phyloP scores from a whole-genome alignment of 2,113 vertebrate genomes.

The Phalacrocorax pelagicus region DNA sequence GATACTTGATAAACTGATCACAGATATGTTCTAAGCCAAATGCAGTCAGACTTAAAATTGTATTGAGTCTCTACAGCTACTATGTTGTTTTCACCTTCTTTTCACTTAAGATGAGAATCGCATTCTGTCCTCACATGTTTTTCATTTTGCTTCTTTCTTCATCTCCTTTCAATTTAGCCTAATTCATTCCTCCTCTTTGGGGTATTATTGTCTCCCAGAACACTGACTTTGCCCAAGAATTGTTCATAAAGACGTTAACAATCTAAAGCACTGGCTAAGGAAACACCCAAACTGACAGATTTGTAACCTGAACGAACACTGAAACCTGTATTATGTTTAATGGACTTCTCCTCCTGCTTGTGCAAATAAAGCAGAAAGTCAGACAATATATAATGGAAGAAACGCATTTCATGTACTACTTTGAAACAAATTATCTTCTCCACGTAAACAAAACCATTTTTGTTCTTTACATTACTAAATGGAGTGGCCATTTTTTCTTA shows the following conservation, averaged over 20 bases:
- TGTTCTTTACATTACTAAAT: background rate
- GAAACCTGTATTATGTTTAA: background rate
- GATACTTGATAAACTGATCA: background rate
- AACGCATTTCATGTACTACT: background rate
- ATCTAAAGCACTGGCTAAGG: background rate
- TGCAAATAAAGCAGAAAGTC: background rate
- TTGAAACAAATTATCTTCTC: background rate
- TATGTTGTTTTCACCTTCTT: background rate
- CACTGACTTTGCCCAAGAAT: background rate
- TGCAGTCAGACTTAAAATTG: background rate
- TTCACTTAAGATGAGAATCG: background rate
- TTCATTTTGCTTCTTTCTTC: background rate
- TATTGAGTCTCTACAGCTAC: background rate
- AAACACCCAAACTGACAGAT: background rate
- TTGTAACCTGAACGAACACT: background rate
- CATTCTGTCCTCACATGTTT: background rate
- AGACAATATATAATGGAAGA: background rate
- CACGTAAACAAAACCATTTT: background rate
- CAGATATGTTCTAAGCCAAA: background rate
- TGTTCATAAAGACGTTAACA: background rate
- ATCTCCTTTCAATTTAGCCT: background rate
- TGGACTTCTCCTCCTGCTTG: background rate
- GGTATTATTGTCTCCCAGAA: background rate
- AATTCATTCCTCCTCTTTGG: background rate
- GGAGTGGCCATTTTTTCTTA: background rate